Base-by-base conservation (phyloP, 1,140 invertebrate species). In the Thaumetopoea pityocampa region DNA sequence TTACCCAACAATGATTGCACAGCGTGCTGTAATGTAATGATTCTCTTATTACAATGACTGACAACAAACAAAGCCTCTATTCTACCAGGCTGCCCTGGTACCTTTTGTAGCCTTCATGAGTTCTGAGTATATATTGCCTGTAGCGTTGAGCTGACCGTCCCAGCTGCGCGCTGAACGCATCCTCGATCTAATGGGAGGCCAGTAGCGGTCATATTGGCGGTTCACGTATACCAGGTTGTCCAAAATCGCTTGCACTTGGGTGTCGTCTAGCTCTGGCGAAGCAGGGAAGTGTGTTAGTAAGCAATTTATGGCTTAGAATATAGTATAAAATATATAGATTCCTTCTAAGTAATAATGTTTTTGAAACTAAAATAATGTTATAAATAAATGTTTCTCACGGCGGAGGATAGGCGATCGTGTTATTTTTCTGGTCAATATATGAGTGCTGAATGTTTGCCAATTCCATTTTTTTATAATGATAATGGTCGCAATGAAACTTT, bases 51-150 rank as follows among this genome's bases (percentile, higher is more conserved):
- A n/a, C n/a, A n/a, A 43, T 27, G 29, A 43, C 32, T 8, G 35
- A 16, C 11, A 15, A 38, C 37, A 41, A 28, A 12, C 18, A 40
- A 41, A 52, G 57, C 44, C 30, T 49, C 51, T 55, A 58, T 9
- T 52, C 51, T 56, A 63, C 48, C 45, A 49, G 46, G 42, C 50
- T 10, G 12, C 11, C 17, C 50, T 47, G 40, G 55, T 79, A 81
- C 80, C 76, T 83, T 80, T 80, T 26, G 73, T 63, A 36, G 67
- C 67, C 51, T 67, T 74, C 68, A 81, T 51, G 36, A 76, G 71
- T 26, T 76, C 68, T 26, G 79, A 61, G 41, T 69, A 69, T 49
- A 73, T 40, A 52, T 78, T 59, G 28, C 62, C 66, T 14, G 56
- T 69, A 7, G 58, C 41, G 51, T 83, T 76, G 47, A 83, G 61